Conservation (phyloP, 2,888 invertebrate species). For the Mythimna ferrago region DNA sequence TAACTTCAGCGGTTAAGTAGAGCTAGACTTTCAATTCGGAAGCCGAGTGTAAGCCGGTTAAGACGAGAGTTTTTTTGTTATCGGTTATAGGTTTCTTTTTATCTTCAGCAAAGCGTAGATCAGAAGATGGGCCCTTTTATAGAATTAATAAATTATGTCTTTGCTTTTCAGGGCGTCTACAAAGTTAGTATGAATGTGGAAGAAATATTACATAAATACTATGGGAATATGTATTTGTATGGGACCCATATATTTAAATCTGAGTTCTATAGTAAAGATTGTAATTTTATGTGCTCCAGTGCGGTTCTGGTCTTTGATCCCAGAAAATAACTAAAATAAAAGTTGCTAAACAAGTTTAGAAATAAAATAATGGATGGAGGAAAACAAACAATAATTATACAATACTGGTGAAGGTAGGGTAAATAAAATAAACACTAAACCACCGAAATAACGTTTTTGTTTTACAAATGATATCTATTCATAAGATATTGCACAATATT, state of each 20-base stretch:
- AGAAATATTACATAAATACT: conserved; percentile 25
- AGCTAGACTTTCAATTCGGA: no score
- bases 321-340: not conserved
- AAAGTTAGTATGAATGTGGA: conserved; percentile 16
- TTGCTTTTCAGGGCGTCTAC: conserved; percentile 18
- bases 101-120: no score
- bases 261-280: conserved; percentile 18
- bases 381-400: not conserved
- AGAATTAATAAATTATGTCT: no score
- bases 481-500: not conserved
- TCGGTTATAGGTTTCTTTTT: no score
- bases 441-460: not conserved
- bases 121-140: no score
- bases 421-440: not conserved
- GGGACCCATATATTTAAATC: conserved; percentile 18
- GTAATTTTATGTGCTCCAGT: conserved; percentile 24
- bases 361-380: not conserved
- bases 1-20: no score
- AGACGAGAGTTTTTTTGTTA: no score
- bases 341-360: not conserved
- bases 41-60: no score
- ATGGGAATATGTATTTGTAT: conserved; percentile 25
- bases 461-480: not conserved
- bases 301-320: conserved; percentile 14
- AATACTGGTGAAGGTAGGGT: not conserved